A percentile compares a stretch with the other conserved stretches of the same genome.
Evolutionary conservation across 2,113 vertebrate genomes (phyloP).

Genomic region (Python bivittatus): DNA sequence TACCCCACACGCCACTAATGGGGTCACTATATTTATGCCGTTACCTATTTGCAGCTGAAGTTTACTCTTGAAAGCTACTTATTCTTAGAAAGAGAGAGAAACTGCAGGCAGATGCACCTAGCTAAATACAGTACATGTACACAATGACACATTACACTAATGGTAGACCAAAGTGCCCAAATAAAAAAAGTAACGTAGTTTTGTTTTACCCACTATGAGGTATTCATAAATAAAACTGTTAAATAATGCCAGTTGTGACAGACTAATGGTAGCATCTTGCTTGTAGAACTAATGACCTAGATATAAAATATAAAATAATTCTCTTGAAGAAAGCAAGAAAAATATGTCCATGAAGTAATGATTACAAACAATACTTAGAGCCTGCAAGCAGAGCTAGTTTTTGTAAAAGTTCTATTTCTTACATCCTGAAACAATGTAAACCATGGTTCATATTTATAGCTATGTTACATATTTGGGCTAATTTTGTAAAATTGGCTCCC

Average conservation of each 20-base stretch:
- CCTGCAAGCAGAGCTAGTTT: not conserved
- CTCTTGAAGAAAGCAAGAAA: not conserved
- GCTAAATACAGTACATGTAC: not conserved
- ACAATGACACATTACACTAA: not conserved
- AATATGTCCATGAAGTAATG: not conserved
- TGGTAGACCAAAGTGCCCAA: not conserved
- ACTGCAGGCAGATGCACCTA: not conserved
- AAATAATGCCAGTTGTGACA: slow-evolving; percentile 15
- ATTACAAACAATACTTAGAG: not conserved
- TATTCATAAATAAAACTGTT: slow-evolving; percentile 13
- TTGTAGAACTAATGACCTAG: not conserved
- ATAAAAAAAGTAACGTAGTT: not conserved
- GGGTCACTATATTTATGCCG: not conserved
- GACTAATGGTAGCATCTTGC: not conserved
- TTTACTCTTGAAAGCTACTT: not conserved
- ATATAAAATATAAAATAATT: not conserved
- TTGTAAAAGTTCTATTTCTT: not conserved
- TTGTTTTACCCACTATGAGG: slow-evolving; percentile 13
- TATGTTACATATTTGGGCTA: slow-evolving; percentile 23
- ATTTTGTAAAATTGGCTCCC: not conserved
- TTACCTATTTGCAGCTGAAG: not conserved
- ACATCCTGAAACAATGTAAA: not conserved
- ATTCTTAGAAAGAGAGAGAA: not conserved
- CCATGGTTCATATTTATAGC: not conserved
- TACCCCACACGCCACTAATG: not conserved